Evolutionary conservation across 2,113 vertebrate genomes (phyloP), one percentile per base, ranked within the genome.

Genomic region (Myiozetetes cayanensis): DNA sequence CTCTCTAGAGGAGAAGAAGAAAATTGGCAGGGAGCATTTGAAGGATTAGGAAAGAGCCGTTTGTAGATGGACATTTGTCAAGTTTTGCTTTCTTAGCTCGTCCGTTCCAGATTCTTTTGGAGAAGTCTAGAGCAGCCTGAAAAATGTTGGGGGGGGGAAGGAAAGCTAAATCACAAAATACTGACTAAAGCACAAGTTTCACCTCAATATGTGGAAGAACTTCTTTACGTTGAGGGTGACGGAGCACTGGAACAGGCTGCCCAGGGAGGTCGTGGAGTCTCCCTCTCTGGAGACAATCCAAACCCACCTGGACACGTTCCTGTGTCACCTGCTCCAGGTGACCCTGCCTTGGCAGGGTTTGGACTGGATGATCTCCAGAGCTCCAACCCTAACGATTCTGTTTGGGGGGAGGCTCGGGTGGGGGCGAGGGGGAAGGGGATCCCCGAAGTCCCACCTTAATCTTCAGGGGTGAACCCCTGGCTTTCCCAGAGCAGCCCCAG

Each of bases 11-110:
- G 47, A 88, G 74, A 85, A 52, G 37, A 70, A 56, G 73, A 80
- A 77, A 92, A 83, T 94, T 91, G 95, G 80, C 87, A 71, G 39
- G 93, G 80, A 66, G 70, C 49, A 35, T 41, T 39, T 46, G 52
- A 72, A 85, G 70, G 75, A 59, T 91, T 86, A 74, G 76, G 93
- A 89, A 90, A 87, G 94, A 83, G 59, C 82, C 43, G 49, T 37
- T 85, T 76, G 66, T 66, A 53, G 82, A 47, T 11, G 87, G 91
- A 77, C 93, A 10, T 56, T 87, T 84, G 56, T 84, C 72, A 77
- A 84, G 22, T 56, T 71, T 84, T 16, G 43, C 71, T 82, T 89
- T 37, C 53, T 67, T 19, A 28, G 63, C 49, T 46, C 9, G 28
- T 55, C 87, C 6, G 7, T 28, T 89, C 53, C 84, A 27, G 61